A percentile compares a stretch with the other conserved stretches of the same genome.
phyloP scores from a whole-genome alignment of 1,140 invertebrate genomes.

The Listronotus oregonensis region DNA sequence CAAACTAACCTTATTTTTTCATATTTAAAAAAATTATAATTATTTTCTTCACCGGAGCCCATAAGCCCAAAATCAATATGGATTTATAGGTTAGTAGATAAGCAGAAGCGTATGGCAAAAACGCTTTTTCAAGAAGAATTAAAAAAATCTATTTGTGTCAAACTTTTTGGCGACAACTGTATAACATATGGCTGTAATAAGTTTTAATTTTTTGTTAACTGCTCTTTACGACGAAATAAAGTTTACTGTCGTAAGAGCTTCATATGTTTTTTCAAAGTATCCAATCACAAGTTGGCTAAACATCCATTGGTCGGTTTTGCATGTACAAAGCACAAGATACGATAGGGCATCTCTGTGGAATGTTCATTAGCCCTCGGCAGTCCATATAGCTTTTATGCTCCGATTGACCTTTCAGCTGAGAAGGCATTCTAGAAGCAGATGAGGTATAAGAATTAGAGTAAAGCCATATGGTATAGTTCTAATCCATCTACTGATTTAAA shows the following conservation, averaged over 20 bases:
- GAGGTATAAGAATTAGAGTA: slow-evolving; percentile 6
- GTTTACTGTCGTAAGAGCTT: neutral
- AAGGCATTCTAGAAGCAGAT: slow-evolving; percentile 14
- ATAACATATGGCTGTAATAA: neutral
- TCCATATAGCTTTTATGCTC: slow-evolving; percentile 30
- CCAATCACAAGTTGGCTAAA: slow-evolving; percentile 8
- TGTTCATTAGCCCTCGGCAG: slow-evolving; percentile 37
- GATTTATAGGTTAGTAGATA: too few relatives aligned
- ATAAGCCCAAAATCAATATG: too few relatives aligned
- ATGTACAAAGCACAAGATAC: slow-evolving; percentile 19
- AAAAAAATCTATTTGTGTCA: too few relatives aligned
- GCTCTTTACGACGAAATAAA: neutral
- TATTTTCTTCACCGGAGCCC: too few relatives aligned
- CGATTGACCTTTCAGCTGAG: slow-evolving; percentile 27
- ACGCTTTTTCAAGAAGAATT: too few relatives aligned
- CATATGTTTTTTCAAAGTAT: slow-evolving; percentile 2
- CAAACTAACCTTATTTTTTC: too few relatives aligned
- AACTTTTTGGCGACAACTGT: too few relatives aligned
- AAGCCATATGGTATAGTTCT: too few relatives aligned
- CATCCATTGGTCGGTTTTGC: slow-evolving; percentile 16
- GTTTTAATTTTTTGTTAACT: neutral
- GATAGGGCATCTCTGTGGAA: slow-evolving; percentile 27
- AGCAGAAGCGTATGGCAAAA: too few relatives aligned
- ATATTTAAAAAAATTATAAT: too few relatives aligned
- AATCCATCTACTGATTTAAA: too few relatives aligned